Conservation (phyloP, 2,888 invertebrate species). For the Mesodorylaimus sp. region DNA sequence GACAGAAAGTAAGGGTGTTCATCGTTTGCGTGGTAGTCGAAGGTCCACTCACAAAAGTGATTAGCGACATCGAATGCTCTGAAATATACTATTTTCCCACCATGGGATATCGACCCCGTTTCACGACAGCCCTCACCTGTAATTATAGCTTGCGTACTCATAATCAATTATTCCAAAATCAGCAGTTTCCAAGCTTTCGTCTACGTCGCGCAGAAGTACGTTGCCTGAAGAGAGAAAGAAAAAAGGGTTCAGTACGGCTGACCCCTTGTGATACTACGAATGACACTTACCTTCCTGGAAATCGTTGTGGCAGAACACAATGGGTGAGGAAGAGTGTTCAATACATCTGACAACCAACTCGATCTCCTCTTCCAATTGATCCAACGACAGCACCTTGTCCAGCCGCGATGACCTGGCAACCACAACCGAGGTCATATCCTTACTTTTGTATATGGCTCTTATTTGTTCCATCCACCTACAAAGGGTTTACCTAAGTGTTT, state of each 20-base stretch:
- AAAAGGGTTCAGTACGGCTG: too few species aligned
- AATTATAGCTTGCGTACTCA: constrained; percentile 86
- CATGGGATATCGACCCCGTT: neutral
- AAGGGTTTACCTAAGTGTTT: too few species aligned
- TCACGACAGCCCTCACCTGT: constrained; percentile 32
- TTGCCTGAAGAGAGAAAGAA: too few species aligned
- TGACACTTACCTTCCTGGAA: constrained; percentile 35
- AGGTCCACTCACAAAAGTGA: constrained; percentile 73
- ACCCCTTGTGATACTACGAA: neutral
- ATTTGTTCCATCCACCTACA: too few species aligned
- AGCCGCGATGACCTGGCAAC: too few species aligned
- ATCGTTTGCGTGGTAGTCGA: constrained; percentile 63
- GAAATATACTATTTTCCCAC: constrained; percentile 12
- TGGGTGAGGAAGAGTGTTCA: constrained; percentile 45
- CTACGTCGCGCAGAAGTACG: constrained; percentile 29
- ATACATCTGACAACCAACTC: too few species aligned
- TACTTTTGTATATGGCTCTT: too few species aligned
- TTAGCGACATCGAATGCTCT: constrained; percentile 81
- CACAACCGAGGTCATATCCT: too few species aligned
- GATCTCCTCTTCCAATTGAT: too few species aligned
- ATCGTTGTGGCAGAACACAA: constrained; percentile 40
- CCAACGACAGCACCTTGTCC: too few species aligned
- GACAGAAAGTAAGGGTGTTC: constrained; percentile 58
- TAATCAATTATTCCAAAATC: constrained; percentile 63
- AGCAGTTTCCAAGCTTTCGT: neutral